Evolutionary conservation across 2,113 vertebrate genomes (phyloP).

Genomic region (Pelodiscus sinensis): DNA sequence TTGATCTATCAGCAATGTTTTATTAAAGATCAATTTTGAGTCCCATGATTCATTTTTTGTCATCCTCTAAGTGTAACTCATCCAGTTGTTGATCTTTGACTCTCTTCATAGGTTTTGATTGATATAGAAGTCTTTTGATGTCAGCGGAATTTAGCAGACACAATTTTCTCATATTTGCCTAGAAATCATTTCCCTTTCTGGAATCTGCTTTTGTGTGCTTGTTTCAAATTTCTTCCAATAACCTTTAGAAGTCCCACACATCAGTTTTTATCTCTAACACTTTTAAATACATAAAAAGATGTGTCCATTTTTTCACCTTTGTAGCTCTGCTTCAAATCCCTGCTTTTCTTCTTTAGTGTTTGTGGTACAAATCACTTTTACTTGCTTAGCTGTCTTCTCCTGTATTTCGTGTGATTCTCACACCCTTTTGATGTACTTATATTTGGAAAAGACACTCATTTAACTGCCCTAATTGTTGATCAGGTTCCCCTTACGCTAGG

Average conservation of each 20-base stretch:
- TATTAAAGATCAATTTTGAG: constrained; percentile 14
- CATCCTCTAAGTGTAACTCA: constrained; percentile 14
- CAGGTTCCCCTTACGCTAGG: too few relatives aligned
- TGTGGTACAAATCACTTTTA: neutral
- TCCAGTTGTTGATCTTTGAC: constrained; percentile 20
- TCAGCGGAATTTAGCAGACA: constrained; percentile 32
- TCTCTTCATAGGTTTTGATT: constrained; percentile 48
- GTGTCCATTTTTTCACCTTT: neutral
- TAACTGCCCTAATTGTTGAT: too few relatives aligned
- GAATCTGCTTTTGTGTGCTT: constrained; percentile 23
- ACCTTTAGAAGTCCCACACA: neutral
- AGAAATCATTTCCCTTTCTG: neutral
- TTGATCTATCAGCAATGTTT: neutral
- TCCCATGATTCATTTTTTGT: constrained; percentile 27
- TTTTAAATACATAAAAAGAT: neutral
- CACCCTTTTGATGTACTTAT: neutral
- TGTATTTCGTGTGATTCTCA: neutral
- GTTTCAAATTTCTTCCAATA: constrained; percentile 32
- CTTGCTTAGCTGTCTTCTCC: neutral
- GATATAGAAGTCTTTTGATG: constrained; percentile 42
- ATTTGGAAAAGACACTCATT: neutral
- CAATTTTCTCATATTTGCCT: neutral
- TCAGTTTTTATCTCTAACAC: neutral
- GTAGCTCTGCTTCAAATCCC: neutral
- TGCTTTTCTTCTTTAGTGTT: neutral